Evolutionary conservation across 2,888 invertebrate species (phyloP), one percentile per base, ranked within the genome.

Genomic region (Blastobasis lacticolella): DNA sequence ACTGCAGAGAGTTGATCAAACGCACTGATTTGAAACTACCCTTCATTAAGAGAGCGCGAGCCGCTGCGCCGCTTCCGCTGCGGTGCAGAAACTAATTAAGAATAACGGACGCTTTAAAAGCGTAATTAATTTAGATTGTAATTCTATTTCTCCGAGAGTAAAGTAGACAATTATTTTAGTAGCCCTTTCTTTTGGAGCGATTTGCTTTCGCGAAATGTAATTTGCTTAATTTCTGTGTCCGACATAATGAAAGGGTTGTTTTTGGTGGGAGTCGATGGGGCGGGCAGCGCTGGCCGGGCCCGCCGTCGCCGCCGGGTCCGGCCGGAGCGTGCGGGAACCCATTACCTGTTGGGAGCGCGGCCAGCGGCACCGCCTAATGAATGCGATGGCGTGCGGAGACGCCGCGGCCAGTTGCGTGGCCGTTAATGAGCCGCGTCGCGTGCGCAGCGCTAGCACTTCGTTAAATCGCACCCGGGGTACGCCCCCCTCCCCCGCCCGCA

Each of bases 111-210:
- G 87, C 82, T 88, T 88, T 87, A 87, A 87, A 87, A 83, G 86
- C 88, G 85, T 88, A 88, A 88, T 88, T 87, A 87, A 88, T 88
- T 88, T 87, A 88, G 84, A 88, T 87, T 87, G 87, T 88, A 88
- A 88, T 88, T 88, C 87, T 88, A 88, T 88, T 87, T 88, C 87
- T 81, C 81, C 73, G 77, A 73, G 83, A 87, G 81, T 83, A 86
- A 87, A 83, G 84, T 81, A 85, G 85, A 87, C 87, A 86, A 87
- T 88, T 86, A 88, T 88, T 88, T 85, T 72, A 78, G 86, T 85
- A 85, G 82, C 85, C 87, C 86, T 84, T 86, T 84, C 83, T 86
- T 86, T 84, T 75, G 79, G 73, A 83, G 73, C 80, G 83, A 85
- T 85, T 85, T 81, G 79, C 79, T 81, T 80, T 79, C 23, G 72